Evolutionary conservation across 2,888 invertebrate species (phyloP).

Genomic region (Spisula solida): DNA sequence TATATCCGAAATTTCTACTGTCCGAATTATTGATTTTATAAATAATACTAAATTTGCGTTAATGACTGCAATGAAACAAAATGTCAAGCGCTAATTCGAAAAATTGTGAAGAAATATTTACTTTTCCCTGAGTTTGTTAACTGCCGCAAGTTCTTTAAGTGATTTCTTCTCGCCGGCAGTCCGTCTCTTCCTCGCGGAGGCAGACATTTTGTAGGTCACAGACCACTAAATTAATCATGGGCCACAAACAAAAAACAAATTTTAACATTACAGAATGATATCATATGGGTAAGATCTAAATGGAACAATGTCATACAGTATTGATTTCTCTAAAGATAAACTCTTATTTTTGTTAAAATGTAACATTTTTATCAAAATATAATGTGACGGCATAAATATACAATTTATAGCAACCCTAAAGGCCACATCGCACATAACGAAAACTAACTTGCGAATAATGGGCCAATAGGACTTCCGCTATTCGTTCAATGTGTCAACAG

Average conservation of each 20-base stretch:
- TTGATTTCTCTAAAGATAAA: no score
- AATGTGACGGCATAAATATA: no score
- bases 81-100: background rate
- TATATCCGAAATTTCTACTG: background rate
- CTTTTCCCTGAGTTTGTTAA: constrained; percentile 47
- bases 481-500: no score
- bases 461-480: no score
- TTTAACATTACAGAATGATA: no score
- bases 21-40: background rate
- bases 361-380: no score
- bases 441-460: no score
- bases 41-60: background rate
- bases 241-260: background rate
- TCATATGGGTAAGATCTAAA: no score
- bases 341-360: no score
- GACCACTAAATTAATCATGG: background rate
- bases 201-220: constrained; percentile 73
- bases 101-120: background rate
- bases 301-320: no score
- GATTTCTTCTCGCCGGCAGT: constrained; percentile 57
- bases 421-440: no score
- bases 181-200: constrained; percentile 69
- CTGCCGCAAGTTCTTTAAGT: constrained; percentile 55
- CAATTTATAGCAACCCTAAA: no score
- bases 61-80: background rate